Percentiles rank a stretch among this genome's conserved stretches.
Conservation (phyloP, 35 echinoderm and acorn worm species). For the Hemicentrotus pulcherrimus region DNA sequence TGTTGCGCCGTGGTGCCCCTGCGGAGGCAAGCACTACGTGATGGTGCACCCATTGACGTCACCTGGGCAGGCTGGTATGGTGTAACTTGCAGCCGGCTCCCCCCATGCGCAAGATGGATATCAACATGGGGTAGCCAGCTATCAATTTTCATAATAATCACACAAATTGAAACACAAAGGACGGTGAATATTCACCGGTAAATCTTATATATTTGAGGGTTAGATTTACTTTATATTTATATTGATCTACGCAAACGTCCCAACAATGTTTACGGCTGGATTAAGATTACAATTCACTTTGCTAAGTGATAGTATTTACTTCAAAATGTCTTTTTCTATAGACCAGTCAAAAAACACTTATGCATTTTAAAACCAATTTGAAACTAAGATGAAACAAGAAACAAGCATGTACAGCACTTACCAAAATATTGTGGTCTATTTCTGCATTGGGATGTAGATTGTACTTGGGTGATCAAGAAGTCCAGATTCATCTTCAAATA, state of each 20-base stretch:
- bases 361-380: not conserved
- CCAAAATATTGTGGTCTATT: no score
- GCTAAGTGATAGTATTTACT: no score
- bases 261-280: no score
- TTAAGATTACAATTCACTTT: no score
- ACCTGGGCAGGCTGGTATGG: not conserved
- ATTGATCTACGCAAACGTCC: no score
- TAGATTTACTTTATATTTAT: no score
- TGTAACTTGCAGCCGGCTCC: slow-evolving; percentile 22
- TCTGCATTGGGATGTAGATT: no score
- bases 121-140: not conserved
- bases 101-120: not conserved
- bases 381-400: not conserved
- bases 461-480: no score
- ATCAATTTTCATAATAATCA: slow-evolving; percentile 15
- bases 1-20: not conserved
- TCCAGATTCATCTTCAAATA: no score
- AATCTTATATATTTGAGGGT: not conserved
- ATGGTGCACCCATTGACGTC: slow-evolving; percentile 17
- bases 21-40: not conserved
- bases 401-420: no score
- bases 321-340: no score
- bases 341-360: no score
- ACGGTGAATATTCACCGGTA: not conserved
- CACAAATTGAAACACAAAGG: not conserved